These are phyloP conservation scores for Blennius ocellaris DNA, from an alignment of 2,113 vertebrate species.

Conservation along the genomic window DNA sequence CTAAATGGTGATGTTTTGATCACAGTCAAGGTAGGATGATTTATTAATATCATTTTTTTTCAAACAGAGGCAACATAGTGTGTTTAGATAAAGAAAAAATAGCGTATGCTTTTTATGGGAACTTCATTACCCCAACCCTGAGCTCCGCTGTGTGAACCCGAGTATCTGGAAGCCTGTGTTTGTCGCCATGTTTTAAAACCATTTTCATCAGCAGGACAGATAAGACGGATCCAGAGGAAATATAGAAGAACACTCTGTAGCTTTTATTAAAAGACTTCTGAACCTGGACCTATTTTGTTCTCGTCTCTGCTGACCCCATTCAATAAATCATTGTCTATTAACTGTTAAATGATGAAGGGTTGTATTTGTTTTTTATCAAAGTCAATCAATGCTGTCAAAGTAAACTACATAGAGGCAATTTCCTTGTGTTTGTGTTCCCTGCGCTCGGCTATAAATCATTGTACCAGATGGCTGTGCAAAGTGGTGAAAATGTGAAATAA, in stretches of 20 bases:
- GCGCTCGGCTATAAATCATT: slow-evolving; percentile 69
- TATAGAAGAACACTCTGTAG: slow-evolving; percentile 38
- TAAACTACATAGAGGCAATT: slow-evolving; percentile 65
- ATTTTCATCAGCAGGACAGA: slow-evolving; percentile 45
- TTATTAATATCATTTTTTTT: slow-evolving; percentile 18
- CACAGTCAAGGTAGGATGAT: neutral
- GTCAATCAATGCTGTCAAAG: slow-evolving; percentile 51
- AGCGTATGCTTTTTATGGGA: slow-evolving; percentile 46
- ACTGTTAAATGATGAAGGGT: slow-evolving; percentile 37
- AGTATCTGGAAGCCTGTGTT: slow-evolving; percentile 28
- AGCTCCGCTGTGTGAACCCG: slow-evolving; percentile 35
- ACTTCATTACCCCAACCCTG: slow-evolving; percentile 55
- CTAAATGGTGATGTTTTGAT: slow-evolving; percentile 17
- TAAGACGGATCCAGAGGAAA: slow-evolving; percentile 46
- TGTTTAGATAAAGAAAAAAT: slow-evolving; percentile 40
- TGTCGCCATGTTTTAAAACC: slow-evolving; percentile 46
- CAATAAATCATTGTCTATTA: slow-evolving; percentile 58
- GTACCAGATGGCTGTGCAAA: slow-evolving; percentile 62
- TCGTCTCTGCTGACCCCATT: slow-evolving; percentile 20
- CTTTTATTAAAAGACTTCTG: slow-evolving; percentile 8
- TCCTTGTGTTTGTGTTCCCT: slow-evolving; percentile 62
- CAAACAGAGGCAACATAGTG: slow-evolving; percentile 20
- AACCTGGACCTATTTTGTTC: slow-evolving; percentile 36
- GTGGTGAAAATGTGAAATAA: slow-evolving; percentile 68
- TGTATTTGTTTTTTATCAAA: slow-evolving; percentile 55